phyloP scores from a whole-genome alignment of 2,113 vertebrate species.

The Hippocampus barbouri region DNA sequence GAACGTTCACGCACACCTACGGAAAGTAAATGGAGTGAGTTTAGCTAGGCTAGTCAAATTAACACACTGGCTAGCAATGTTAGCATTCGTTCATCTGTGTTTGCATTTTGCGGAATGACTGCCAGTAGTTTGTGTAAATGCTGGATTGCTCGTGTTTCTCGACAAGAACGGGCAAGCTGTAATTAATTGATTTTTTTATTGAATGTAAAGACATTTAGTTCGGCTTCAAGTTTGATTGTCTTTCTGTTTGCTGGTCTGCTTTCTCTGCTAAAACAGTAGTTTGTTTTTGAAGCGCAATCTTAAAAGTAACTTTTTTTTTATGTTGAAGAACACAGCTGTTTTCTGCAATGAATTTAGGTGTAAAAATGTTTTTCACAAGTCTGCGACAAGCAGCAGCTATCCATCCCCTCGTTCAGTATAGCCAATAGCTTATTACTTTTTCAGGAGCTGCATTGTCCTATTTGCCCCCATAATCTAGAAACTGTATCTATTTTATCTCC shows the following conservation, averaged over 20 bases:
- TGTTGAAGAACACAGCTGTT: no score
- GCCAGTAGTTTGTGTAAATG: background rate
- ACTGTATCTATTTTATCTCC: background rate
- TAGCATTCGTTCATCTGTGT: background rate
- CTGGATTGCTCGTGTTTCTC: background rate
- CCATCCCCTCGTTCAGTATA: background rate
- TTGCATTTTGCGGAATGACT: background rate
- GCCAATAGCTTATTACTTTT: no score
- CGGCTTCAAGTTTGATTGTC: background rate
- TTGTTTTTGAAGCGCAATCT: no score
- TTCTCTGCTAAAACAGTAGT: background rate
- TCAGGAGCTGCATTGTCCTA: no score
- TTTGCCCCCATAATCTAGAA: background rate
- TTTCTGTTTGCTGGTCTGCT: background rate
- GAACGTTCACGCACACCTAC: background rate
- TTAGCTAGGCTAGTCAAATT: no score
- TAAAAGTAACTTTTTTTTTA: no score
- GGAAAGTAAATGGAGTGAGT: background rate
- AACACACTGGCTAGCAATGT: background rate
- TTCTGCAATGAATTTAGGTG: no score
- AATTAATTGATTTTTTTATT: background rate
- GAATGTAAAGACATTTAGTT: background rate
- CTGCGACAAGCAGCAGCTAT: background rate
- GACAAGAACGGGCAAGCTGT: background rate
- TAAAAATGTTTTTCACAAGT: background rate